Evolutionary conservation across 2,888 invertebrate genomes (phyloP), one percentile per base, ranked within the genome.

Genomic region (Biston betularia): DNA sequence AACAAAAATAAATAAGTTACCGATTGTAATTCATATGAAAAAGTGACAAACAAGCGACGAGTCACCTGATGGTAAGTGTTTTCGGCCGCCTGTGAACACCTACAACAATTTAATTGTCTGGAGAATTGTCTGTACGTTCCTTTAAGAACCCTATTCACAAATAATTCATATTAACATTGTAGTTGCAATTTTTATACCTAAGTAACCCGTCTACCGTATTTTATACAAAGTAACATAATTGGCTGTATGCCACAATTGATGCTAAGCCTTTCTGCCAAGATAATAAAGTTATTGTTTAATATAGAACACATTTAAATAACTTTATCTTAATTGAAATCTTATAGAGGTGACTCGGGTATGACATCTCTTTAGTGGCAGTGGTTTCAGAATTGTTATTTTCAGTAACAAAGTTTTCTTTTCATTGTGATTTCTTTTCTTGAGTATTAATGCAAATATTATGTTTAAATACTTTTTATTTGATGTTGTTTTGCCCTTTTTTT

Each of bases 311-410:
- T 89, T 88, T 83, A 86, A 86, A 86, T 83, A 68, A 83, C 81
- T 79, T 79, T 86, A 87, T 87, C 86, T 85, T 84, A 86, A 86
- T 86, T 85, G 84, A 83, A 86, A 87, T 87, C 85, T 84, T 81
- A 80, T 80, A 78, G 44, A 69, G 60, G 65, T 65, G 65, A 15
- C 63, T 59, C 48, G 56, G 53, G 42, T 46, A 60, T 60, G 65
- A 76, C 76, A 67, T 77, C 68, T 71, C 65, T 73, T 78, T 72
- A 68, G 63, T 60, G 46, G 54, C 56, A 59, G 63, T n/a, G 50
- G 57, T 68, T 60, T 60, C 7, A 45, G 58, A 48, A 44, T 61
- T 59, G 46, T 63, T 38, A 55, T 56, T 55, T 53, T 50, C 8
- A 34, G 6, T 34, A 8, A 34, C 6, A n/a, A 12, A 2, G 2